A percentile compares a stretch with the other conserved stretches of the same genome.
phyloP scores from a whole-genome alignment of 2,113 vertebrate species.

The Tamias sibiricus region DNA sequence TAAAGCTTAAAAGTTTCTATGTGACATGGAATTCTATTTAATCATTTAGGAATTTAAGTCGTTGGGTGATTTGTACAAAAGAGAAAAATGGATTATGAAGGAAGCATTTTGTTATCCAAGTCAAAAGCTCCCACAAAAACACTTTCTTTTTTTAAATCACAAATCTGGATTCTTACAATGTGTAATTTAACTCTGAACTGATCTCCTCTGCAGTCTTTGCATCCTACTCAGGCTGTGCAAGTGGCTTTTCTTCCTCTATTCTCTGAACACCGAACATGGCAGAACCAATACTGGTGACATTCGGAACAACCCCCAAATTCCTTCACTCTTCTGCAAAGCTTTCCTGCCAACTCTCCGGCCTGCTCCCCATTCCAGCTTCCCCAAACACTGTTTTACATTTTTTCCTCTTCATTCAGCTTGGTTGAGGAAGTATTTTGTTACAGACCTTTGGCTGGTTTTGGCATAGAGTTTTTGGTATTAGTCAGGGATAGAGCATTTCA shows the following conservation, averaged over 20 bases:
- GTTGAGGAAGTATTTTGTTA: neutral
- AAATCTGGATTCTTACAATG: conserved; percentile 3
- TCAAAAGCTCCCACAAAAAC: neutral
- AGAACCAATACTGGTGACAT: neutral
- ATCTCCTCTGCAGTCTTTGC: neutral
- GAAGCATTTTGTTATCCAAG: conserved; percentile 35
- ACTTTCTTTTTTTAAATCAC: neutral
- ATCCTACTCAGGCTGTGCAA: neutral
- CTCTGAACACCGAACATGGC: neutral
- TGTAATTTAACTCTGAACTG: neutral
- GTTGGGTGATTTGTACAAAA: neutral
- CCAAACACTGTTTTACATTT: neutral
- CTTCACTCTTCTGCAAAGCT: neutral
- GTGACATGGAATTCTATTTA: neutral
- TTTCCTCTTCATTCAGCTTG: neutral
- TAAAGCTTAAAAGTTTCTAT: neutral
- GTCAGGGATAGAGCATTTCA: neutral
- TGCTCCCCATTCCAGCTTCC: neutral
- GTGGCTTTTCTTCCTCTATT: neutral
- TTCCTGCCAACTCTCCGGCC: neutral
- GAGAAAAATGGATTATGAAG: conserved; percentile 29
- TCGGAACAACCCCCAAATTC: neutral
- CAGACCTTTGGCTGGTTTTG: neutral
- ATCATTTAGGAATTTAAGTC: neutral
- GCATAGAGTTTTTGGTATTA: conserved; percentile 21